Base-by-base conservation (phyloP, 2,797 vertebrate species). In the Mastacembelus armatus region DNA sequence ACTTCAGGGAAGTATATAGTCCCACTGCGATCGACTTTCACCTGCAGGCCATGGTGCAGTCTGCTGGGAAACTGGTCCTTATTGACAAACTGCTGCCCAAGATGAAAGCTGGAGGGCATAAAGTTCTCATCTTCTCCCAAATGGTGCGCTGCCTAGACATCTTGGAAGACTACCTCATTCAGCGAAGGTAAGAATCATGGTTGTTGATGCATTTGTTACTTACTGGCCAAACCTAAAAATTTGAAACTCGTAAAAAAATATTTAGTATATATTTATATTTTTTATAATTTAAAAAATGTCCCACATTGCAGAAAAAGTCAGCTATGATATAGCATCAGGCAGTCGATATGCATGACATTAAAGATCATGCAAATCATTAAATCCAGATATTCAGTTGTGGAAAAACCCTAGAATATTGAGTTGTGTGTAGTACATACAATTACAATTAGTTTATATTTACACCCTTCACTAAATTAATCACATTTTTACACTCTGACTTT, bases 111-210 rank as follows among this genome's bases (percentile, higher is more conserved):
- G 98, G 98, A 38, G 98, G 98, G 43, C 98, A 99, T 90, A 99
- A 98, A 84, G 98, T 99, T 65, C 97, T 99, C 70, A 98, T 99
- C 87, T 99, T 99, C 91, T 99, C 98, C 81, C 98, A 99, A 68
- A 99, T 99, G 98, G 98, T 99, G 55, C 97, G 98, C 85, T 99
- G 98, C 80, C 94, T 99, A 71, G 98, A 99, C 92, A 99, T 99
- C 82, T 92, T 99, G 80, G 98, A 99, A 92, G 98, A 99, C 92
- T 99, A 99, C 89, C 97, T 99, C 85, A 97, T 99, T 87, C 98
- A 99, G 91, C 98, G 96, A 93, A 95, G 98, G 98, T 99, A 90
- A 67, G 5, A 19, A 0, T 12, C 4, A 47, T 7, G 1, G 5
- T 51, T 36, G 14, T 24, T 24, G 5, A 47, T 11, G 9, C 15